Percentiles rank a stretch among this genome's conserved stretches.
Evolutionary conservation across 2,888 invertebrate genomes (phyloP).

Genomic region (Drosophila yooni): DNA sequence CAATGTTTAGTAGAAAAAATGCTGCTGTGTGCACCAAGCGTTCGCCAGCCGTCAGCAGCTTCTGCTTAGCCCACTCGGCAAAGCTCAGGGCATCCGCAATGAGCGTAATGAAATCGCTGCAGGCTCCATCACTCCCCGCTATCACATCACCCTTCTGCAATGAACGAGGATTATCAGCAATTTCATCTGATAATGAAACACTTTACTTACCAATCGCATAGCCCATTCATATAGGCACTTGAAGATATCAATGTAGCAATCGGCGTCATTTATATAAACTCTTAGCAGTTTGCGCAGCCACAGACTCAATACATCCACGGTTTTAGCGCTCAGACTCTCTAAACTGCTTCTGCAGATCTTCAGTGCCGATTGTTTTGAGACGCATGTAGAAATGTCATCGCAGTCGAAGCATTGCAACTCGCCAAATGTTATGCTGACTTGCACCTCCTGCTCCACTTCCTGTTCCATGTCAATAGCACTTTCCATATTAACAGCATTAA

Average conservation of each 20-base stretch:
- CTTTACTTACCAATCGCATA: slow-evolving; percentile 29
- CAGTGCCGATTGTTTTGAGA: slow-evolving; percentile 39
- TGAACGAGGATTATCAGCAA: background rate
- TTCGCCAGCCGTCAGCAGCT: slow-evolving; percentile 32
- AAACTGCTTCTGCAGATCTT: slow-evolving; percentile 44
- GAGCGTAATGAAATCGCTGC: slow-evolving; percentile 19
- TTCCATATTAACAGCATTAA: slow-evolving; percentile 7
- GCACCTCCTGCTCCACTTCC: background rate
- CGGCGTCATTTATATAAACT: slow-evolving; percentile 39
- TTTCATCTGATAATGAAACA: background rate
- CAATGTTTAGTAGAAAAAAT: slow-evolving; percentile 48
- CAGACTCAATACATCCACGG: slow-evolving; percentile 44
- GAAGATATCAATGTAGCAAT: slow-evolving; percentile 27
- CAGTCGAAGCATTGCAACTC: slow-evolving; percentile 46
- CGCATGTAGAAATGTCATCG: slow-evolving; percentile 32
- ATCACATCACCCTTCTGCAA: slow-evolving; percentile 24
- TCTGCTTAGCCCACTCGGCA: slow-evolving; percentile 21
- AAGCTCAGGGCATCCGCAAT: slow-evolving; percentile 45
- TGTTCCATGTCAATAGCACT: background rate
- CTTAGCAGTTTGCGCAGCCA: slow-evolving; percentile 63
- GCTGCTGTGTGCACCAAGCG: slow-evolving; percentile 36
- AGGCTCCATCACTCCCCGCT: slow-evolving; percentile 7
- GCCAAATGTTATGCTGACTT: slow-evolving; percentile 34
- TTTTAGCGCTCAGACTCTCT: slow-evolving; percentile 8
- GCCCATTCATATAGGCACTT: slow-evolving; percentile 53